Evolutionary conservation across 2,113 vertebrate genomes (phyloP), one percentile per base, ranked within the genome.

Genomic region (Trichomycterus rosablanca): DNA sequence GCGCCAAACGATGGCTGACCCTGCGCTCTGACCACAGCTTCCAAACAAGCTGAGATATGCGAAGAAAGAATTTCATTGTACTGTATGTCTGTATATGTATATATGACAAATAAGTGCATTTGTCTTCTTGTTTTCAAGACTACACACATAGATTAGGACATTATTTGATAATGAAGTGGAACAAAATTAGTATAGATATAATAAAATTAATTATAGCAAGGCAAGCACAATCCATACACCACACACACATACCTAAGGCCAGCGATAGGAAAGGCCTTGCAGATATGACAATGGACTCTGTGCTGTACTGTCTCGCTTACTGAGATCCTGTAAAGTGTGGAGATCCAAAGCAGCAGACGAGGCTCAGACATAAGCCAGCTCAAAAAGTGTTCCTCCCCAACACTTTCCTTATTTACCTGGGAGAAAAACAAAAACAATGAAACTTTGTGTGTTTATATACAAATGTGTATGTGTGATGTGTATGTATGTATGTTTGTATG

Each of bases 321-420:
- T 1, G 79, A 86, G 63, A 92, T 63, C 37, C 80, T 81, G 74
- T 86, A 80, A 46, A 90, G 76, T 0, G 83, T 86, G 1, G 90
- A 88, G 30, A 93, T 76, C 90, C 91, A 93, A 11, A 86, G 81
- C 49, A 95, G 81, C 75, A 90, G 63, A 19, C 34, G 70, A 4
- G 92, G 89, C 39, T 91, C 89, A 0, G 78, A 84, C 65, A 75
- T 81, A 28, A 90, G 69, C 91, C 93, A 97, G 34, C 66, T 81
- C 70, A 11, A 59, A 74, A 68, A 35, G 30, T 76, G 77, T 71
- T 91, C 87, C 62, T 86, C 83, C 4, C 51, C 73, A 52, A 83
- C 43, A 53, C 71, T 62, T 30, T 69, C 67, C 66, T 66, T 78
- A 61, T 79, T 35, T 59, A 86, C 81, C 86, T 79, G 14, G 45